phyloP scores from a whole-genome alignment of 1,140 invertebrate genomes.

The Carposina sasakii region DNA sequence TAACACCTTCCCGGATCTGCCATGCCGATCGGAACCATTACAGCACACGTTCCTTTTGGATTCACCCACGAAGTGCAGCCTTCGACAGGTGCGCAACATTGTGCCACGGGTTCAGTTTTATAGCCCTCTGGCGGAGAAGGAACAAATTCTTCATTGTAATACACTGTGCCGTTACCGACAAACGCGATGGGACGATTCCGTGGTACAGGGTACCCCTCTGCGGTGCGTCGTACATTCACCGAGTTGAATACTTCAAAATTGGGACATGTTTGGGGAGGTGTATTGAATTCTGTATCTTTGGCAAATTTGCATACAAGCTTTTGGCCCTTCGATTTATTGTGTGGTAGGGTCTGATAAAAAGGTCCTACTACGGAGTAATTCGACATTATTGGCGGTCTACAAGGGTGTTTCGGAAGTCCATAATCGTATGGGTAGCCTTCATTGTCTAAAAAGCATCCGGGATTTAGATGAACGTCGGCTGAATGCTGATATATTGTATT shows the following conservation, averaged over 20 bases:
- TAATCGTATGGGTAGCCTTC: slow-evolving; percentile 87
- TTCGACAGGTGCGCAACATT: slow-evolving; percentile 49
- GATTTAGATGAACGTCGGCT: slow-evolving; percentile 79
- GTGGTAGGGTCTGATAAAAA: slow-evolving; percentile 81
- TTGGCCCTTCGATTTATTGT: slow-evolving; percentile 76
- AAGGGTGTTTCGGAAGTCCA: slow-evolving; percentile 79
- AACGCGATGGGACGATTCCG: slow-evolving; percentile 65
- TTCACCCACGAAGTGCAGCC: slow-evolving; percentile 55
- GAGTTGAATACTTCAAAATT: slow-evolving; percentile 64
- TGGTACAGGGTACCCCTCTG: slow-evolving; percentile 82
- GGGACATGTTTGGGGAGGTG: slow-evolving; percentile 42
- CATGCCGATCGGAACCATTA: slow-evolving; percentile 57
- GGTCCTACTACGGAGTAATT: slow-evolving; percentile 67
- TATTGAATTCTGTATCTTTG: slow-evolving; percentile 64
- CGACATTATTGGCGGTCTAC: slow-evolving; percentile 69
- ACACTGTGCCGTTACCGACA: slow-evolving; percentile 58
- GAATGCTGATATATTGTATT: slow-evolving; percentile 73
- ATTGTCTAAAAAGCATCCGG: slow-evolving; percentile 79
- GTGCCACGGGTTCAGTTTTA: slow-evolving; percentile 66
- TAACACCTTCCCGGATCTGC: slow-evolving; percentile 55
- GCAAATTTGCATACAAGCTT: slow-evolving; percentile 75
- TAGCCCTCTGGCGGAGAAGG: slow-evolving; percentile 81
- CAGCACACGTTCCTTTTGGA: slow-evolving; percentile 58
- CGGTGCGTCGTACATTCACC: slow-evolving; percentile 82
- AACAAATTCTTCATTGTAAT: slow-evolving; percentile 75